These are phyloP conservation scores for Drosophila pruinosa DNA, from an alignment of 1,140 invertebrate genomes.

Conservation along the genomic window DNA sequence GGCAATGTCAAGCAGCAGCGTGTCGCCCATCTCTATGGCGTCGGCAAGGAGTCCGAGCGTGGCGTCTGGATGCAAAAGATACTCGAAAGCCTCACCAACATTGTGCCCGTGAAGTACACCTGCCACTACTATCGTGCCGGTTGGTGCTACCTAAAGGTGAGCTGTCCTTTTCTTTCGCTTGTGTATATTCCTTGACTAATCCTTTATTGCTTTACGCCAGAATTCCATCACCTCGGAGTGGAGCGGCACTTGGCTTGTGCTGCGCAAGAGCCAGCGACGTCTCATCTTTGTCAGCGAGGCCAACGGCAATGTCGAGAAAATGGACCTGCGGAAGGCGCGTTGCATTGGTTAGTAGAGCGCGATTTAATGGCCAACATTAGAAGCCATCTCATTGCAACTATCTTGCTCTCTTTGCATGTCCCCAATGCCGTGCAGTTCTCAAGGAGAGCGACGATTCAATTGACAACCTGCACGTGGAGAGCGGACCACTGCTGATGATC, in stretches of 20 bases:
- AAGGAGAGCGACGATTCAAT: slow-evolving; percentile 76
- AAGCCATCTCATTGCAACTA: background rate
- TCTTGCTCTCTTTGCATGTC: slow-evolving; percentile 12
- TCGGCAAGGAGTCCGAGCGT: slow-evolving; percentile 77
- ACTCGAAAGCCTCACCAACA: slow-evolving; percentile 85
- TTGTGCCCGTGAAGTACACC: slow-evolving; percentile 85
- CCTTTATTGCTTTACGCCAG: slow-evolving; percentile 65
- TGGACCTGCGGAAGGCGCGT: slow-evolving; percentile 92
- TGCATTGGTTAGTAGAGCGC: slow-evolving; percentile 86
- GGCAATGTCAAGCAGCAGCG: slow-evolving; percentile 73
- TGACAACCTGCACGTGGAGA: slow-evolving; percentile 84
- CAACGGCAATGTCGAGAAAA: slow-evolving; percentile 84
- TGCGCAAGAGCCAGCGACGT: slow-evolving; percentile 86
- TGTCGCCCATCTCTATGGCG: slow-evolving; percentile 75
- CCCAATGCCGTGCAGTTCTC: slow-evolving; percentile 72
- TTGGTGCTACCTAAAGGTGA: slow-evolving; percentile 88
- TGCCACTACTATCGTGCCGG: slow-evolving; percentile 86
- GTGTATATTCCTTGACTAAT: background rate
- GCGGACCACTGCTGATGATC: slow-evolving; percentile 86
- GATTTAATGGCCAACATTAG: no score
- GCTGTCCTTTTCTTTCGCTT: background rate
- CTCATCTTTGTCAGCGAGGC: slow-evolving; percentile 87
- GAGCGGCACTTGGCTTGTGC: slow-evolving; percentile 90
- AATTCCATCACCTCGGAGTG: slow-evolving; percentile 87
- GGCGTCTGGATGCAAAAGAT: slow-evolving; percentile 88